phyloP scores from a whole-genome alignment of 2,888 invertebrate species.

The Xestia sexstrigata region DNA sequence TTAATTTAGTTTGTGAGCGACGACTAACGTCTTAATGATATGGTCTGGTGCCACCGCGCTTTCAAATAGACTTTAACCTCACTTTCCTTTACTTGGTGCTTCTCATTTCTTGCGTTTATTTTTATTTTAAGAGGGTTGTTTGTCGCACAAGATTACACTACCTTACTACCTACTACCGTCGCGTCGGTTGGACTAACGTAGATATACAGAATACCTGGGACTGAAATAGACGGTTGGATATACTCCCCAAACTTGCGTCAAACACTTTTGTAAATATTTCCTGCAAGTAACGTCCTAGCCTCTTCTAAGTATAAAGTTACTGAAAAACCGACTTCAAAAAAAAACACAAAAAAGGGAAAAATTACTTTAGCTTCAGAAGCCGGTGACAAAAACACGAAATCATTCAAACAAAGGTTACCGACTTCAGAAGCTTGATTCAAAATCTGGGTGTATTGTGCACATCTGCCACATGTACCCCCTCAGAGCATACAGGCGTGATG shows the following conservation, averaged over 20 bases:
- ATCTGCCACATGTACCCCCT: too few species aligned
- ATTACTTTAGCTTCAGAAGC: too few species aligned
- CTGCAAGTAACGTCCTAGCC: neutral
- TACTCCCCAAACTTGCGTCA: neutral
- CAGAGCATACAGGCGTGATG: too few species aligned
- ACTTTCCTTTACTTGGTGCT: neutral
- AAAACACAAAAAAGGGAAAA: too few species aligned
- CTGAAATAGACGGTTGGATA: neutral
- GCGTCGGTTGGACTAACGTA: neutral
- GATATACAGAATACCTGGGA: neutral
- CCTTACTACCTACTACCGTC: neutral
- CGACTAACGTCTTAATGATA: constrained; percentile 21
- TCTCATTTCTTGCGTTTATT: neutral
- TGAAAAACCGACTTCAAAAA: too few species aligned
- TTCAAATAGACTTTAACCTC: neutral
- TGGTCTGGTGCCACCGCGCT: neutral
- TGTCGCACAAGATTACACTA: neutral
- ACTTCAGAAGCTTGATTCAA: too few species aligned
- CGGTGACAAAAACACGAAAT: too few species aligned
- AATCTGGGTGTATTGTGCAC: too few species aligned
- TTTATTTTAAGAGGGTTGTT: neutral
- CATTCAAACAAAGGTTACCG: too few species aligned
- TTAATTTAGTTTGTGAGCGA: constrained; percentile 47
- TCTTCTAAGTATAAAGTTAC: neutral
- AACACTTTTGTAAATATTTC: neutral